These are phyloP conservation scores for Ailuropoda melanoleuca DNA, from an alignment of 2,113 vertebrate genomes.

Conservation along the genomic window DNA sequence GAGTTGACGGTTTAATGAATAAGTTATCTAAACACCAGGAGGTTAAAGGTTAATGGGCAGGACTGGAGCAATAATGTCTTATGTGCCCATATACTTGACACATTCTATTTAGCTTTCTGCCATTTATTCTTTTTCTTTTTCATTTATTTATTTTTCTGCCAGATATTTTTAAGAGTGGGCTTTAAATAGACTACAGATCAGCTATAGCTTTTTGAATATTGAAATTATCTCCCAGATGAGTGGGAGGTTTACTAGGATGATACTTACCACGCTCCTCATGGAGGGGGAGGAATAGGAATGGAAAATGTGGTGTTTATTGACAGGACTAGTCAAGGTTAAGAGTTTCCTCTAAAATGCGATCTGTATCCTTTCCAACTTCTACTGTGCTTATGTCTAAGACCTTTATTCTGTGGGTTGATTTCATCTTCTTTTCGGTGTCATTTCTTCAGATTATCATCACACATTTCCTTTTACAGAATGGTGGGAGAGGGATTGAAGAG, in stretches of 20 bases:
- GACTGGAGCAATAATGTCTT: conserved; percentile 60
- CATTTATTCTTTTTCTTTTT: neutral
- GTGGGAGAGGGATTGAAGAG: neutral
- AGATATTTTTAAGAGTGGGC: neutral
- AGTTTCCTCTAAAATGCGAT: neutral
- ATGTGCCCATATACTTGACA: conserved; percentile 14
- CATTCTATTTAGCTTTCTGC: neutral
- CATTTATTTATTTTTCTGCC: neutral
- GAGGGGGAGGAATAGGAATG: neutral
- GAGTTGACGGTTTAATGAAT: conserved; percentile 66
- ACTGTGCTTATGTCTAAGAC: neutral
- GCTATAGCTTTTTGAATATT: neutral
- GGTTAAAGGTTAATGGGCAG: conserved; percentile 44
- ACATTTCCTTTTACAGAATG: neutral
- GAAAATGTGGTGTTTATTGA: neutral
- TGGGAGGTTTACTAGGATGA: neutral
- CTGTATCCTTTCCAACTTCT: neutral
- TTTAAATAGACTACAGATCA: neutral
- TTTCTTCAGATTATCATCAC: neutral
- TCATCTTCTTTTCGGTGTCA: neutral
- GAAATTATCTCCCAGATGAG: conserved; percentile 11
- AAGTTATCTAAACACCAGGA: conserved; percentile 62
- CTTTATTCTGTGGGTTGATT: neutral
- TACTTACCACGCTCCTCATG: neutral
- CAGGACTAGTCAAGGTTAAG: neutral